Evolutionary conservation across 2,888 invertebrate species (phyloP).

Genomic region (Volucella bombylans): DNA sequence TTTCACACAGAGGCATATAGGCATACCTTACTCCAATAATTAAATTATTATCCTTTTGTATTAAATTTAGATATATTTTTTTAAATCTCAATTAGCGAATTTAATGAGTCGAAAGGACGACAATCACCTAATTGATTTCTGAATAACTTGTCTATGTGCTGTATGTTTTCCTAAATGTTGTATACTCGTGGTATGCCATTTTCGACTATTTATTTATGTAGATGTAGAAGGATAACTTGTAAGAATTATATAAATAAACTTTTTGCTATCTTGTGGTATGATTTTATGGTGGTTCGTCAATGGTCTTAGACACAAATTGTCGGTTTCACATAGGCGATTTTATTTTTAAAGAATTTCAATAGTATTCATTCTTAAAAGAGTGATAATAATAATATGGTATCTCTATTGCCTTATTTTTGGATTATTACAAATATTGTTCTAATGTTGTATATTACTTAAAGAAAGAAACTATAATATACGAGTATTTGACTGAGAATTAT

Average conservation of each 20-base stretch:
- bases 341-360: slow-evolving; percentile 24
- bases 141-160: background rate
- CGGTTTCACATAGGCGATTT: slow-evolving; percentile 1
- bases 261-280: slow-evolving; percentile 3
- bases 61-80: slow-evolving; percentile 32
- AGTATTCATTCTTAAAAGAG: slow-evolving; percentile 28
- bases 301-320: background rate
- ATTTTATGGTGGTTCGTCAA: slow-evolving; percentile 3
- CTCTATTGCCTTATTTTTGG: slow-evolving; percentile 27
- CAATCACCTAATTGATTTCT: slow-evolving; percentile 18
- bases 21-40: slow-evolving; percentile 7
- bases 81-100: slow-evolving; percentile 25
- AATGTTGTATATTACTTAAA: slow-evolving; percentile 99
- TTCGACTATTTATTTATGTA: slow-evolving; percentile 24
- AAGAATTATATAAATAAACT: slow-evolving; percentile 43
- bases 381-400: background rate
- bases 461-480: slow-evolving; percentile 85
- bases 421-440: slow-evolving; percentile 84
- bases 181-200: slow-evolving; percentile 8
- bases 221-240: slow-evolving; percentile 26
- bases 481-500: too few relatives aligned
- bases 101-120: slow-evolving; percentile 25
- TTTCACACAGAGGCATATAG: background rate
- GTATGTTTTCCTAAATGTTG: background rate
- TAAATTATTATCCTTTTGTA: slow-evolving; percentile 16